Conservation (phyloP, 2,797 vertebrate genomes). For the Pseudotriccus pelzelni region DNA sequence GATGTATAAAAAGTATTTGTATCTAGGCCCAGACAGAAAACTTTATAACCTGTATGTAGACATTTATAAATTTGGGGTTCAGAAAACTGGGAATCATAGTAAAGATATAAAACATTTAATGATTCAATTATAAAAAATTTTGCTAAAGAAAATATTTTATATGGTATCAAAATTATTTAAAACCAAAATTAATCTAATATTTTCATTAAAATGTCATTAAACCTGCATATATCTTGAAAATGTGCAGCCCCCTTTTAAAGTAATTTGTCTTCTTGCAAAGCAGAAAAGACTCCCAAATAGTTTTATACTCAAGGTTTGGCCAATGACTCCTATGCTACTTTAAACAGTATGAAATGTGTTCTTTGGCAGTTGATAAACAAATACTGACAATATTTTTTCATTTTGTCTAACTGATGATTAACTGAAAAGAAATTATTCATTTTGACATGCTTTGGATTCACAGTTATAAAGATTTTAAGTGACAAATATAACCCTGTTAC, state of each 20-base stretch:
- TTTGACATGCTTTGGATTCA: neutral
- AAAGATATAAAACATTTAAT: neutral
- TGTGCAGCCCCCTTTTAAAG: rapidly evolving
- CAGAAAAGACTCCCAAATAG: neutral
- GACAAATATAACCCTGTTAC: neutral
- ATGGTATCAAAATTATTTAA: neutral
- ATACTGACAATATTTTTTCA: neutral
- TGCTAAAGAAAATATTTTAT: neutral
- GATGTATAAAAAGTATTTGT: neutral
- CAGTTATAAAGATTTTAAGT: neutral
- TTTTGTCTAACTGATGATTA: neutral
- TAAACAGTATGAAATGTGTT: neutral
- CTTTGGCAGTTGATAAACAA: neutral
- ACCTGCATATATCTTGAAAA: neutral
- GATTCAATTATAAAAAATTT: neutral
- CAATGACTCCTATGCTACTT: neutral
- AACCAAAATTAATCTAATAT: neutral
- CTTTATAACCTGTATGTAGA: rapidly evolving
- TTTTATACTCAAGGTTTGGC: neutral
- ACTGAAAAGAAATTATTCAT: neutral
- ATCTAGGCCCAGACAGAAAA: neutral
- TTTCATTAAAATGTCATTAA: neutral
- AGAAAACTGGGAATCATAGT: neutral
- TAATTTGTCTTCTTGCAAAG: neutral
- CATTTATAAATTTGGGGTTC: neutral